Conservation (phyloP, 1,140 invertebrate species). For the Luehdorfia chinensis region DNA sequence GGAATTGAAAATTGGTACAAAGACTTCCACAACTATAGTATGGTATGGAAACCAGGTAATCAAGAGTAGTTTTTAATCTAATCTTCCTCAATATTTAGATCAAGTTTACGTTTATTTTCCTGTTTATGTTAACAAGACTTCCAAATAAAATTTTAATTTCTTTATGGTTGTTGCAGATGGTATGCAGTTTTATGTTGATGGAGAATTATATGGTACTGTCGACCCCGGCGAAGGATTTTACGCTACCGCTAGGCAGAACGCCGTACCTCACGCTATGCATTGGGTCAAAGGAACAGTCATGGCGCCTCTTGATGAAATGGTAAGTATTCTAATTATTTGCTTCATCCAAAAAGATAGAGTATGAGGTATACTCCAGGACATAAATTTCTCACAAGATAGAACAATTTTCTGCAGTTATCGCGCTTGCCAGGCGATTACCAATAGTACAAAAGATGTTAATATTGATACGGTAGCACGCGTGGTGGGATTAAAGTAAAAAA, state of each 20-base stretch:
- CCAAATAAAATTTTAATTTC: not conserved
- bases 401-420: too few species aligned
- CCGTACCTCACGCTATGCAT: constrained; percentile 48
- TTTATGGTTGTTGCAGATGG: constrained; percentile 38
- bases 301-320: constrained; percentile 61
- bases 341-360: too few species aligned
- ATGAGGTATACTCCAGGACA: too few species aligned
- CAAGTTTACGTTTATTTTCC: not conserved
- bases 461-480: too few species aligned
- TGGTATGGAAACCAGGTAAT: constrained; percentile 80
- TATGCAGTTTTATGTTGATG: constrained; percentile 56
- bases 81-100: constrained; percentile 1
- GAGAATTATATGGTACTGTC: constrained; percentile 48
- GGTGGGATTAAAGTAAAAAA: too few species aligned
- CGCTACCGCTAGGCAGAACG: constrained; percentile 33
- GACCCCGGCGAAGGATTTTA: constrained; percentile 61
- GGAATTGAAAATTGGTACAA: constrained; percentile 77
- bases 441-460: too few species aligned
- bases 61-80: too few species aligned
- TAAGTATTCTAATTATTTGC: too few species aligned
- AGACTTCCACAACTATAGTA: constrained; percentile 81
- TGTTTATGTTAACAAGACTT: too few species aligned
- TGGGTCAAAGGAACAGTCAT: constrained; percentile 59
- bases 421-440: too few species aligned
- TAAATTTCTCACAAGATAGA: too few species aligned